phyloP scores from a whole-genome alignment of 2,113 vertebrate genomes.

The Chauna torquata region DNA sequence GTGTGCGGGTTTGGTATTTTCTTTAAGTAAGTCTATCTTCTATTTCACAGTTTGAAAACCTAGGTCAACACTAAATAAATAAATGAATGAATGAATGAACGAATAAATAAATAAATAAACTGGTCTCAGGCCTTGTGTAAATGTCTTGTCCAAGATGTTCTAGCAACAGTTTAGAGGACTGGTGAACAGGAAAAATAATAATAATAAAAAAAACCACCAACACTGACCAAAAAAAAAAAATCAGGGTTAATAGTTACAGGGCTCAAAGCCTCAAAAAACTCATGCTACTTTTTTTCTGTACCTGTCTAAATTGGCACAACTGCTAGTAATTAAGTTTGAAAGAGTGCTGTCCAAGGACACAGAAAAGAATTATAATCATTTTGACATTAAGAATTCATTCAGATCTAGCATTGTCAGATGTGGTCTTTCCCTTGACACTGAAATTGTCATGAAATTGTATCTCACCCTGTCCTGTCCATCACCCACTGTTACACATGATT shows the following conservation, averaged over 20 bases:
- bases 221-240: too few relatives aligned
- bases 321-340: background rate
- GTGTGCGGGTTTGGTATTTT: slow-evolving; percentile 31
- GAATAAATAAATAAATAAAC: background rate
- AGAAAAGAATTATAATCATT: background rate
- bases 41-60: background rate
- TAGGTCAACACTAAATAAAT: background rate
- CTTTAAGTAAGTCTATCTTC: slow-evolving; percentile 1
- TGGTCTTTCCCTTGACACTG: background rate
- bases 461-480: background rate
- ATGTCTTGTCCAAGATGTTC: background rate
- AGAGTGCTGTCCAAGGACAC: background rate
- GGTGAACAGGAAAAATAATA: background rate
- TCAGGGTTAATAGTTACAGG: background rate
- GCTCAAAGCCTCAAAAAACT: background rate
- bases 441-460: background rate
- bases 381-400: background rate
- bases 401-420: background rate
- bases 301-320: background rate
- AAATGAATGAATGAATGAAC: background rate
- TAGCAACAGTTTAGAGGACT: background rate
- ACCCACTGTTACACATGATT: background rate
- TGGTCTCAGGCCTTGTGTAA: background rate
- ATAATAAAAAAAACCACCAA: too few relatives aligned
- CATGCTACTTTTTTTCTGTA: background rate